Evolutionary conservation across 1,140 invertebrate genomes (phyloP).

Genomic region (Thrips palmi): DNA sequence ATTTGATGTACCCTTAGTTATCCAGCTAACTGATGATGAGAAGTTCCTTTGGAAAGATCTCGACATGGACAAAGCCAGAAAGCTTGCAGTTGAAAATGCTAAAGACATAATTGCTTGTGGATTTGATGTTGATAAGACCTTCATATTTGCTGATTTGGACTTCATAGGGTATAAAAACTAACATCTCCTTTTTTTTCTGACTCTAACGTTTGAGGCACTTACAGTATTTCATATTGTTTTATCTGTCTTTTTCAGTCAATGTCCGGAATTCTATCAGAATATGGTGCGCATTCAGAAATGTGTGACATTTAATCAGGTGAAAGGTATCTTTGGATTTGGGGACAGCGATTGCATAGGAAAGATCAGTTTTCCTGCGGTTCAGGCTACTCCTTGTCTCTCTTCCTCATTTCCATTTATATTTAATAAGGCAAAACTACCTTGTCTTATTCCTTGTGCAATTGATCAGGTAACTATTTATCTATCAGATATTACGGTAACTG

Average conservation of each 20-base stretch:
- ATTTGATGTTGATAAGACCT: conserved; percentile 92
- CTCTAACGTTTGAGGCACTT: background rate
- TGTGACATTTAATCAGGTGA: conserved; percentile 91
- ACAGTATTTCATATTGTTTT: background rate
- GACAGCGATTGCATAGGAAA: conserved; percentile 94
- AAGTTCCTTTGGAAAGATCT: conserved; percentile 97
- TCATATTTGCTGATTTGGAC: conserved; percentile 89
- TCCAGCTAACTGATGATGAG: conserved; percentile 97
- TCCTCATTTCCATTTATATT: conserved; percentile 95
- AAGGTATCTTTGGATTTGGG: conserved; percentile 93
- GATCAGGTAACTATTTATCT: conserved; percentile 52
- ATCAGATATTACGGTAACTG: too few species aligned
- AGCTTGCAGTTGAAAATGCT: conserved; percentile 75
- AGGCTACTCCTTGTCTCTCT: conserved; percentile 88
- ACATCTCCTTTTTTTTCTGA: conserved; percentile 1
- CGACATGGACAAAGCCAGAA: conserved; percentile 71
- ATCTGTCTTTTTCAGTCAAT: conserved; percentile 36
- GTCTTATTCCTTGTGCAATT: conserved; percentile 95
- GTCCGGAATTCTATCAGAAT: conserved; percentile 81
- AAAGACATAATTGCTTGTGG: conserved; percentile 98
- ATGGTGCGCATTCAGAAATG: conserved; percentile 78
- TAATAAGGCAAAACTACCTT: conserved; percentile 62
- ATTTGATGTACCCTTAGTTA: conserved; percentile 90
- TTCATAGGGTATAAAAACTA: conserved; percentile 63
- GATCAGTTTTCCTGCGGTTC: conserved; percentile 89